Conservation (phyloP, 2,888 invertebrate species). For the Nysson spinosus region DNA sequence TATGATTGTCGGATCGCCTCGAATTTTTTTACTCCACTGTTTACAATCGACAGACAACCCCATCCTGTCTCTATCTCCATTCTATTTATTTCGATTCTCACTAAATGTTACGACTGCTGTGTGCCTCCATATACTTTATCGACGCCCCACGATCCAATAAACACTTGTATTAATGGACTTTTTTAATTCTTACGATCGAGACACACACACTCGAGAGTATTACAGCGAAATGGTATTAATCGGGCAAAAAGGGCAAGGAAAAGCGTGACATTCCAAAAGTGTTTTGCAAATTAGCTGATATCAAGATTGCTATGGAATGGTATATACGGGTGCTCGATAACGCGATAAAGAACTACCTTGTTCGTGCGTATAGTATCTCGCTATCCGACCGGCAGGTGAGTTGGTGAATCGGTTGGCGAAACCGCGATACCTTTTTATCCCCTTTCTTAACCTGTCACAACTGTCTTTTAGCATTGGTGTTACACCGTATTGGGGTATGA, state of each 20-base stretch:
- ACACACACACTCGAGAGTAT: too few species aligned
- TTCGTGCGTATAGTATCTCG: slow-evolving; percentile 34
- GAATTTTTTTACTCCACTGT: slow-evolving; percentile 42
- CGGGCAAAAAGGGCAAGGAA: background rate
- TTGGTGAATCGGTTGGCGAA: slow-evolving; percentile 43
- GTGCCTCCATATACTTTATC: too few species aligned
- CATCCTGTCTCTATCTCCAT: background rate
- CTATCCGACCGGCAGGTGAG: slow-evolving; percentile 52
- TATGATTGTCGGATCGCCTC: slow-evolving; percentile 52
- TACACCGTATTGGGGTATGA: slow-evolving; percentile 3
- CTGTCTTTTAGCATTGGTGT: slow-evolving; percentile 5
- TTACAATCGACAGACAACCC: slow-evolving; percentile 45
- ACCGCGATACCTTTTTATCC: slow-evolving; percentile 36
- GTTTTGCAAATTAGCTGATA: slow-evolving; percentile 15
- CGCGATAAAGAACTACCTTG: slow-evolving; percentile 45
- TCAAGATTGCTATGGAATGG: slow-evolving; percentile 43
- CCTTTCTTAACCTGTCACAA: slow-evolving; percentile 32
- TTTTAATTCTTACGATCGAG: too few species aligned
- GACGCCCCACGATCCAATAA: too few species aligned
- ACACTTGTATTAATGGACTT: too few species aligned
- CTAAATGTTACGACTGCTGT: too few species aligned
- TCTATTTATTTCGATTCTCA: too few species aligned
- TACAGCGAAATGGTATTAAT: too few species aligned
- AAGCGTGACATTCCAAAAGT: background rate
- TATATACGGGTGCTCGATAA: slow-evolving; percentile 34